Percentiles rank a stretch among this genome's conserved stretches.
phyloP scores from a whole-genome alignment of 2,113 vertebrate genomes.

The Strigops habroptila region DNA sequence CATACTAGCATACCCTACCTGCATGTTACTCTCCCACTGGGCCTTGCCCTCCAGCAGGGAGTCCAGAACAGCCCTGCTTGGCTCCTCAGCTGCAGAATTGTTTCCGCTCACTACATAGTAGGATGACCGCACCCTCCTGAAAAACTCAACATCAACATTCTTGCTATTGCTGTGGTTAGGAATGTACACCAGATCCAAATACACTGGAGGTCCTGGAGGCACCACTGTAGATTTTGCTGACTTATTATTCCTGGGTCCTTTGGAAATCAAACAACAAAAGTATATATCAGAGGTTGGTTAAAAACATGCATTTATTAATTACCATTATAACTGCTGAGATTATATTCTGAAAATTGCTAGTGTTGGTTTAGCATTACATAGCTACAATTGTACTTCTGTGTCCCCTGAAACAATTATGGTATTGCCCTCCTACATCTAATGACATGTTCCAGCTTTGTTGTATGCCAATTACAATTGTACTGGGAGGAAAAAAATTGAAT shows the following conservation, averaged over 20 bases:
- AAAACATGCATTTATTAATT: neutral
- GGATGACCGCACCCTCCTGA: slow-evolving; percentile 90
- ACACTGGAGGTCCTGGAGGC: neutral
- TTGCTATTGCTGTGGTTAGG: slow-evolving; percentile 97
- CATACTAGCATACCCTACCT: neutral
- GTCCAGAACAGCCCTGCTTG: slow-evolving; percentile 85
- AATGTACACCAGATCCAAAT: neutral
- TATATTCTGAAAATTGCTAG: neutral
- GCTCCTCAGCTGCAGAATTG: slow-evolving; percentile 87
- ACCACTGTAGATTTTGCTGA: neutral
- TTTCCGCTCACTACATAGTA: slow-evolving; percentile 98
- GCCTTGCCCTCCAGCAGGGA: neutral
- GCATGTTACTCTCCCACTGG: neutral
- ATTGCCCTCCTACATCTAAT: neutral
- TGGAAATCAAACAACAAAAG: neutral
- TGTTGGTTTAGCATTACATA: neutral
- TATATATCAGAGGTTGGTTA: neutral
- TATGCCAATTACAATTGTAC: neutral
- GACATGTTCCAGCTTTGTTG: neutral
- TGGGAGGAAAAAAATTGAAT: neutral
- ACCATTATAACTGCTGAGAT: neutral
- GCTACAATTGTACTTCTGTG: neutral
- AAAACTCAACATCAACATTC: slow-evolving; percentile 94
- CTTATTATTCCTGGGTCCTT: neutral
- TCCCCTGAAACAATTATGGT: neutral